Base-by-base conservation (phyloP, 2,113 vertebrate species). In the Caretta caretta region DNA sequence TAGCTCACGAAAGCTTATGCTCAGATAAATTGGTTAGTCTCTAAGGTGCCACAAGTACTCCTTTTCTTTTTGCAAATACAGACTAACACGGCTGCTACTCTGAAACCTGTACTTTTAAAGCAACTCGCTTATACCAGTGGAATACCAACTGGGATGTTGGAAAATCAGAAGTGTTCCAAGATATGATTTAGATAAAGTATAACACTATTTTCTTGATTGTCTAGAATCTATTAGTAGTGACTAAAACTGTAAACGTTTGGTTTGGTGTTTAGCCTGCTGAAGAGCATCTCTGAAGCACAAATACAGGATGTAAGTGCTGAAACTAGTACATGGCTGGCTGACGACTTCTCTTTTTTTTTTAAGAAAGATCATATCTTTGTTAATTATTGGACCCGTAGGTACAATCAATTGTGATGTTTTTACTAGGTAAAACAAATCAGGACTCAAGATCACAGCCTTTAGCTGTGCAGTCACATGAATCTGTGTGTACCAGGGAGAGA, bases 391-490 rank as follows among this genome's bases (percentile, higher is more conserved):
- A 92, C 89, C 31, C 87, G 31, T 85, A 96, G 84, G 95, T 96
- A 88, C 89, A 95, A 85, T 94, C 82, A 94, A 87, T 94, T 83
- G 84, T 92, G 76, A 90, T 97, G 86, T 91, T 98, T 97, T 97
- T 96, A 96, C 96, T 96, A 92, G 94, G 86, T 54, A 86, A 90
- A 92, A 50, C 80, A 96, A 97, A 81, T 31, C 51, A 93, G 87
- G 86, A 89, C 83, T 97, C 22, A 54, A 88, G 95, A 97, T 89
- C 93, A 92, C 8, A 78, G 87, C 84, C 80, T 91, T 56, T 93
- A 94, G 82, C 84, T 95, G 89, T 87, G 65, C 89, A 97, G 97
- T 96, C 93, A 92, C 86, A 91, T 96, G 97, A 96, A 98, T 98
- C 95, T 97, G 93, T 94, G 95, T 59, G 95, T 95, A 96, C 88